Conservation (phyloP, 2,888 invertebrate genomes). For the Pyrrhopygopsis socrates region DNA sequence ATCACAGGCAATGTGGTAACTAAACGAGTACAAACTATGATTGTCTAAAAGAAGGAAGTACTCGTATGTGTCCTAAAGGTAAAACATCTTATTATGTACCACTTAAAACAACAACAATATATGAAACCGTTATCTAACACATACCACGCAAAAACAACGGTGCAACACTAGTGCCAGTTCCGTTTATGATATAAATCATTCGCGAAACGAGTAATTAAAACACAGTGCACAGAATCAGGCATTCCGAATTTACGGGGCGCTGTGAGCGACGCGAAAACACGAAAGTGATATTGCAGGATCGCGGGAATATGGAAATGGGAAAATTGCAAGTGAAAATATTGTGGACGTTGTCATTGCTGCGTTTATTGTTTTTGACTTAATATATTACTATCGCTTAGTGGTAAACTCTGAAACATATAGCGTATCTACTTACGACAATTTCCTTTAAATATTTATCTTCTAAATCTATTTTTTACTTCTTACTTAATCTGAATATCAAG, state of each 20-base stretch:
- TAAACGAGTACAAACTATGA: too few species aligned
- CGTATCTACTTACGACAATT: background rate
- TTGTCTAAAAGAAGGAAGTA: too few species aligned
- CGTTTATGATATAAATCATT: constrained; percentile 93
- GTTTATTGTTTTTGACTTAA: constrained; percentile 56
- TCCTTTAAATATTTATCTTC: background rate
- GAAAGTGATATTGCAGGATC: constrained; percentile 88
- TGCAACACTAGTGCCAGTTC: constrained; percentile 89
- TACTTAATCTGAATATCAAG: too few species aligned
- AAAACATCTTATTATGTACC: too few species aligned
- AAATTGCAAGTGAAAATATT: constrained; percentile 77
- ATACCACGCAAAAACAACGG: constrained; percentile 84
- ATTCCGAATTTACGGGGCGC: constrained; percentile 91
- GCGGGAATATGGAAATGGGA: constrained; percentile 88
- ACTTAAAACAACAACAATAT: background rate
- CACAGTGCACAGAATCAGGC: constrained; percentile 93
- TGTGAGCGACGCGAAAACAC: constrained; percentile 88
- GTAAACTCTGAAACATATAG: background rate
- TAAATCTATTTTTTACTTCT: too few species aligned
- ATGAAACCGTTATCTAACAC: constrained; percentile 29
- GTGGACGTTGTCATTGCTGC: constrained; percentile 55
- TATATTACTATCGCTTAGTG: constrained; percentile 26
- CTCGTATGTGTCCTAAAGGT: too few species aligned
- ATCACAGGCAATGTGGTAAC: too few species aligned
- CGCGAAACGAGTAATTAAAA: constrained; percentile 95